Evolutionary conservation across 2,888 invertebrate species (phyloP).

Genomic region (Lydus trimaculatus): DNA sequence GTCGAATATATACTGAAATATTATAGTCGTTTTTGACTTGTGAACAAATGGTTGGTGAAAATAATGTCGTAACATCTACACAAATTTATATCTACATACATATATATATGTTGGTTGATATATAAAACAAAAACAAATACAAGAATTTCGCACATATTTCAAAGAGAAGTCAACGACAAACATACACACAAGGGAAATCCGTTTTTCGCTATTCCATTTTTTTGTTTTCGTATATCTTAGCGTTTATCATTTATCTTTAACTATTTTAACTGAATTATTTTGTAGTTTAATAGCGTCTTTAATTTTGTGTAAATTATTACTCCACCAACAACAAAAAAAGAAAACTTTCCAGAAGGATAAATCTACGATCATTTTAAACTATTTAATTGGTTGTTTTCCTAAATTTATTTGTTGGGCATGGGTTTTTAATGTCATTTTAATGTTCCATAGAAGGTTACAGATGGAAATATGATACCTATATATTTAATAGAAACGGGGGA

Average conservation of each 20-base stretch:
- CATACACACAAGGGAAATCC: too few species aligned
- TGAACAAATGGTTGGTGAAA: slow-evolving; percentile 49
- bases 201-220: too few species aligned
- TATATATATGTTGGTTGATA: too few species aligned
- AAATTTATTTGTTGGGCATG: neutral
- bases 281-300: slow-evolving; percentile 10
- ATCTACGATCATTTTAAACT: slow-evolving; percentile 3
- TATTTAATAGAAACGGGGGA: neutral
- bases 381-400: slow-evolving; percentile 9
- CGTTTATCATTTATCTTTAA: too few species aligned
- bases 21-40: slow-evolving; percentile 47
- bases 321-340: too few species aligned
- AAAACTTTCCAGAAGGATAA: neutral
- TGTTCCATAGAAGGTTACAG: slow-evolving; percentile 7
- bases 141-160: slow-evolving; percentile 39
- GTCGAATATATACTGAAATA: slow-evolving; percentile 54
- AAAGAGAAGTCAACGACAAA: slow-evolving; percentile 45
- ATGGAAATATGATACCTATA: slow-evolving; percentile 16
- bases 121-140: too few species aligned
- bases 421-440: slow-evolving; percentile 22
- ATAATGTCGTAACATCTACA: slow-evolving; percentile 42
- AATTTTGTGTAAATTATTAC: too few species aligned
- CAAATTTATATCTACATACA: neutral
- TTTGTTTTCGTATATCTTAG: too few species aligned
- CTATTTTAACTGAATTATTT: too few species aligned